Conservation (phyloP, 2,888 invertebrate species). For the Leucania comma region DNA sequence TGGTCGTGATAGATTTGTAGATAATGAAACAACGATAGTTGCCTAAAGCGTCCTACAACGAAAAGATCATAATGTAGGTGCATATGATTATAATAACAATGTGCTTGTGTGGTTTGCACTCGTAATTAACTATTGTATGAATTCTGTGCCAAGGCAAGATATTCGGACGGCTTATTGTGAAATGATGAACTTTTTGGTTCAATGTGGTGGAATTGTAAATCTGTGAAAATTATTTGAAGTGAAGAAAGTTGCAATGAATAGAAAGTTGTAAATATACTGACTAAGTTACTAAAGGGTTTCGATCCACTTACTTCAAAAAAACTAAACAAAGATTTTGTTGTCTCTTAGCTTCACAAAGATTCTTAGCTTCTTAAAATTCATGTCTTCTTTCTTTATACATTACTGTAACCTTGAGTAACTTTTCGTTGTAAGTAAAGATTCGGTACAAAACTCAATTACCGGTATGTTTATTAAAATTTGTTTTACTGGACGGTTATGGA, state of each 20-base stretch:
- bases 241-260: neutral
- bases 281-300: neutral
- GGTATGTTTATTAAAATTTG: slow-evolving; percentile 25
- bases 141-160: slow-evolving; percentile 77
- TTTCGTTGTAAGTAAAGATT: slow-evolving; percentile 2
- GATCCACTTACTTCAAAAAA: neutral
- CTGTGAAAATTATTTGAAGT: neutral
- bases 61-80: slow-evolving; percentile 53
- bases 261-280: no score
- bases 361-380: no score
- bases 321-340: no score
- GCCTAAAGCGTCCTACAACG: slow-evolving; percentile 15
- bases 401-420: neutral
- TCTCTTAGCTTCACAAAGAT: no score
- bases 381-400: neutral
- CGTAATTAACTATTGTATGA: slow-evolving; percentile 76
- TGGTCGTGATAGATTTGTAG: slow-evolving; percentile 12
- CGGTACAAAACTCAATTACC: neutral
- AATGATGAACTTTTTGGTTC: slow-evolving; percentile 65
- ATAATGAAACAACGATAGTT: slow-evolving; percentile 15
- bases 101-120: slow-evolving; percentile 52
- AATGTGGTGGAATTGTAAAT: slow-evolving; percentile 19
- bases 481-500: slow-evolving; percentile 27
- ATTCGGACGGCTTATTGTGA: slow-evolving; percentile 56
- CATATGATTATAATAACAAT: slow-evolving; percentile 66